Conservation (phyloP, 1,140 invertebrate genomes). For the Lordiphosa stackelbergi region DNA sequence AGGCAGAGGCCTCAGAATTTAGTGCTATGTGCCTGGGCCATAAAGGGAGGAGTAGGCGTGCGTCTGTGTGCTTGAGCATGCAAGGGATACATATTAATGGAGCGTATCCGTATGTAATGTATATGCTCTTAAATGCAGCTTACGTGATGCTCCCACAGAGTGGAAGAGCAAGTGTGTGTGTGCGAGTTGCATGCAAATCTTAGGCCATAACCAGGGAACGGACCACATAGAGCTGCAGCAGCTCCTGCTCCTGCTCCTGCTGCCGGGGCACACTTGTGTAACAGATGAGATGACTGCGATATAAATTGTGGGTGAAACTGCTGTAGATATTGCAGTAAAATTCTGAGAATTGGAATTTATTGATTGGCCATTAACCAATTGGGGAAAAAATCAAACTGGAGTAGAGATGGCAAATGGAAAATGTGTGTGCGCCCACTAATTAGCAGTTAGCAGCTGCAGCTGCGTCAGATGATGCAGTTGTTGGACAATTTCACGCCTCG, state of each 20-base stretch:
- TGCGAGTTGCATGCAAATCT: conserved; percentile 71
- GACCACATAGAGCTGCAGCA: conserved; percentile 19
- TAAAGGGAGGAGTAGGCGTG: conserved; percentile 49
- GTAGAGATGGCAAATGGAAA: conserved; percentile 9
- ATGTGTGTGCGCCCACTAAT: conserved; percentile 1
- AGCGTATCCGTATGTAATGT: conserved; percentile 72
- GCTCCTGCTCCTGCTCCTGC: conserved; percentile 12
- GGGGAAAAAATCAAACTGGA: conserved; percentile 16
- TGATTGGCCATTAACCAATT: conserved; percentile 76
- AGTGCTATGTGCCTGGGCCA: conserved; percentile 27
- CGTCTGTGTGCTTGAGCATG: conserved; percentile 43
- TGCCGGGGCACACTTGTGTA: conserved; percentile 46
- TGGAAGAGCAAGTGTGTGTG: conserved; percentile 38
- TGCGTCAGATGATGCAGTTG: conserved; percentile 34
- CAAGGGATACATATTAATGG: conserved; percentile 73
- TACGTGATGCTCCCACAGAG: conserved; percentile 53
- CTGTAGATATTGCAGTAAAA: conserved; percentile 73
- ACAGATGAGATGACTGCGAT: conserved; percentile 70
- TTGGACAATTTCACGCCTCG: conserved; percentile 50
- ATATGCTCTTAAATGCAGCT: conserved; percentile 71
- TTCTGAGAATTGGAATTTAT: conserved; percentile 76
- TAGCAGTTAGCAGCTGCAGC: conserved; percentile 20
- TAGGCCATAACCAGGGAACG: conserved; percentile 57
- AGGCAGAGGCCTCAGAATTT: conserved; percentile 37
- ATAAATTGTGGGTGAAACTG: conserved; percentile 74